Conservation (phyloP, 2,113 vertebrate genomes). For the Gila orcuttii region DNA sequence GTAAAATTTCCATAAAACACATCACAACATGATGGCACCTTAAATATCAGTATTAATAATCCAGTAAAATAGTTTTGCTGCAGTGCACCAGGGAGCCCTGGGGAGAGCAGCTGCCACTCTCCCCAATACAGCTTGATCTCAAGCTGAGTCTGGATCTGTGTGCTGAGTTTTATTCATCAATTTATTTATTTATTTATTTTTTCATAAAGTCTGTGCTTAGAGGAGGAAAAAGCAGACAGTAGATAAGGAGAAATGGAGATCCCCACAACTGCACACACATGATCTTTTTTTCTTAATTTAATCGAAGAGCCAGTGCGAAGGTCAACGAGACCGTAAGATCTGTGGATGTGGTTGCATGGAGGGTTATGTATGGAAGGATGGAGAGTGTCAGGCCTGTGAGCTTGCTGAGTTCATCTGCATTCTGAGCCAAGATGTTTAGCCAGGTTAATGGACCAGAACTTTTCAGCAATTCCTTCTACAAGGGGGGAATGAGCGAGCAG, state of each 20-base stretch:
- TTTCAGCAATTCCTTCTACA: slow-evolving; percentile 19
- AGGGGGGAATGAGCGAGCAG: slow-evolving; percentile 7
- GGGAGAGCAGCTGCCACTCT: slow-evolving; percentile 15
- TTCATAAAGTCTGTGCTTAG: neutral
- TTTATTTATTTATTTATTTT: neutral
- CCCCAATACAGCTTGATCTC: slow-evolving; percentile 4
- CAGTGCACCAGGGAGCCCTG: slow-evolving; percentile 12
- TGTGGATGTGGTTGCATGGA: slow-evolving; percentile 7
- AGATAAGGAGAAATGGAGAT: slow-evolving; percentile 14
- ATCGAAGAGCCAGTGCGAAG: slow-evolving; percentile 26
- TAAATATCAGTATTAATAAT: slow-evolving; percentile 39
- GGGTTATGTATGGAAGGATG: neutral
- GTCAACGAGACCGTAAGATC: slow-evolving; percentile 9
- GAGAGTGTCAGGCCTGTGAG: slow-evolving; percentile 10
- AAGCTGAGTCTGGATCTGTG: slow-evolving; percentile 23
- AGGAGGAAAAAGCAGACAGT: neutral
- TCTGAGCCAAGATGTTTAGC: slow-evolving; percentile 35
- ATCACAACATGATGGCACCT: slow-evolving; percentile 8
- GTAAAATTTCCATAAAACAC: neutral
- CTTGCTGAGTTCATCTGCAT: slow-evolving; percentile 36
- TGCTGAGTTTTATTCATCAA: neutral
- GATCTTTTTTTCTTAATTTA: slow-evolving; percentile 4
- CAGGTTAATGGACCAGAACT: slow-evolving; percentile 53
- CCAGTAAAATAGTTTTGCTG: slow-evolving; percentile 17
- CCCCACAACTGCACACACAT: slow-evolving; percentile 4